Evolutionary conservation across 2,797 vertebrate genomes (phyloP).

Genomic region (Oophaga sylvatica): DNA sequence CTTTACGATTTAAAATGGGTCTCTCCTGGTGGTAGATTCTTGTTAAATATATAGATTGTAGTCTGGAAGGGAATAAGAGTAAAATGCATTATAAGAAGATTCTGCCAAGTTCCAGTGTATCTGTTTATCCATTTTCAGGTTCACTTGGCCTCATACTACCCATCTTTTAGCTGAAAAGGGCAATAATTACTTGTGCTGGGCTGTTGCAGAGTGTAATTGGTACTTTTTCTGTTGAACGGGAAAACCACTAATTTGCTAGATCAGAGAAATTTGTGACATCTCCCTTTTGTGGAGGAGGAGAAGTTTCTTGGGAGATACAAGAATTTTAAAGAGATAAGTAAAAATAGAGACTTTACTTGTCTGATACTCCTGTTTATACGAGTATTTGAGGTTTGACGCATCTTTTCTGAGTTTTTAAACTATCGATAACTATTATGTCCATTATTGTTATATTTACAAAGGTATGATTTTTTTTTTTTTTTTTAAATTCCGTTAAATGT

Average conservation of each 20-base stretch:
- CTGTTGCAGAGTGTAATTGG: not conserved
- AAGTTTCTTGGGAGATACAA: not conserved
- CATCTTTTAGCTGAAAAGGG: not conserved
- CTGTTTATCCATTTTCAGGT: conserved; percentile 1
- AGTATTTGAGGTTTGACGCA: too few species aligned
- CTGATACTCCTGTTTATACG: not conserved
- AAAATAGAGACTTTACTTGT: not conserved
- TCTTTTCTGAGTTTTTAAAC: not conserved
- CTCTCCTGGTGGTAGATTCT: too few species aligned
- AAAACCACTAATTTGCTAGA: not conserved
- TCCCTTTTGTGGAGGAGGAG: not conserved
- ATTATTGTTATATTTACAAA: too few species aligned
- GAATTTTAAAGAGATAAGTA: not conserved
- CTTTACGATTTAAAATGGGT: too few species aligned
- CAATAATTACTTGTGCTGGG: not conserved
- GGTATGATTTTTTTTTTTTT: too few species aligned
- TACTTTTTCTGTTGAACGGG: not conserved
- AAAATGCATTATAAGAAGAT: too few species aligned
- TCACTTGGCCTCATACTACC: not conserved
- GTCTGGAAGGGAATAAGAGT: not conserved
- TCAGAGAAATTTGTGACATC: not conserved
- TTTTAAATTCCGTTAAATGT: too few species aligned
- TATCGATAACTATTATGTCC: not conserved
- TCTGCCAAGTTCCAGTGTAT: not conserved
- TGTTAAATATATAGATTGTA: too few species aligned